A percentile compares a stretch with the other conserved stretches of the same genome.
These are phyloP conservation scores for Druceiella hillmani DNA, from an alignment of 2,888 invertebrate genomes.

Conservation along the genomic window DNA sequence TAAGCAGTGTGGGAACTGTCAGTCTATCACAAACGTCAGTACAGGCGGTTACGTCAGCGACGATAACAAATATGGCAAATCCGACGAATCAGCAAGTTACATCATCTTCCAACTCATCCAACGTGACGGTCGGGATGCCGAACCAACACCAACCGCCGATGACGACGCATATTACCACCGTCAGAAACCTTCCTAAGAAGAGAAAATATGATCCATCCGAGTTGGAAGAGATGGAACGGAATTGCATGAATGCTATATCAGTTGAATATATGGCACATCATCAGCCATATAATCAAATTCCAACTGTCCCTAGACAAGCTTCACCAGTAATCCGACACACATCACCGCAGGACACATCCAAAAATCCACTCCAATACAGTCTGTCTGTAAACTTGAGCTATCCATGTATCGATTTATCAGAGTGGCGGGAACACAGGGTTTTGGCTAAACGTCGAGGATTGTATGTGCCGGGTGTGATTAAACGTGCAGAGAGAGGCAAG, in stretches of 20 bases:
- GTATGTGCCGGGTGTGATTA: conserved; percentile 86
- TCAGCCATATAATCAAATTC: conserved; percentile 7
- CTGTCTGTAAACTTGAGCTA: too few relatives aligned
- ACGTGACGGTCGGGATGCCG: too few relatives aligned
- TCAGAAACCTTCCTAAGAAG: conserved; percentile 87
- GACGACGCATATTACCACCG: conserved; percentile 54
- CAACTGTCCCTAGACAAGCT: conserved; percentile 29
- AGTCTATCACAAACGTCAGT: conserved; percentile 45
- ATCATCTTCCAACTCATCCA: conserved; percentile 31
- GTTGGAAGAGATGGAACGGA: conserved; percentile 62
- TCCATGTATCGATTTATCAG: conserved; percentile 76
- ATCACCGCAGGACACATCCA: conserved; percentile 54
- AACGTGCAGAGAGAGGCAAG: conserved; percentile 62
- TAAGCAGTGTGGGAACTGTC: conserved; percentile 54
- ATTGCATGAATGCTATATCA: conserved; percentile 41
- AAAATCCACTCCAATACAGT: conserved; percentile 37
- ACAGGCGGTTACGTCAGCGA: conserved; percentile 32
- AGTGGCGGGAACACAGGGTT: conserved; percentile 91
- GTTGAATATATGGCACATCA: too few relatives aligned
- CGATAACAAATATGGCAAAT: conserved; percentile 41
- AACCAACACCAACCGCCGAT: conserved; percentile 40
- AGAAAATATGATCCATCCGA: conserved; percentile 80
- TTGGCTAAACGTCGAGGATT: conserved; percentile 78
- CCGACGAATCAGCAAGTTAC: conserved; percentile 42
- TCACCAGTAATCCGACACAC: conserved; percentile 43